Conservation (phyloP, 2,888 invertebrate species). For the Baronia brevicornis region DNA sequence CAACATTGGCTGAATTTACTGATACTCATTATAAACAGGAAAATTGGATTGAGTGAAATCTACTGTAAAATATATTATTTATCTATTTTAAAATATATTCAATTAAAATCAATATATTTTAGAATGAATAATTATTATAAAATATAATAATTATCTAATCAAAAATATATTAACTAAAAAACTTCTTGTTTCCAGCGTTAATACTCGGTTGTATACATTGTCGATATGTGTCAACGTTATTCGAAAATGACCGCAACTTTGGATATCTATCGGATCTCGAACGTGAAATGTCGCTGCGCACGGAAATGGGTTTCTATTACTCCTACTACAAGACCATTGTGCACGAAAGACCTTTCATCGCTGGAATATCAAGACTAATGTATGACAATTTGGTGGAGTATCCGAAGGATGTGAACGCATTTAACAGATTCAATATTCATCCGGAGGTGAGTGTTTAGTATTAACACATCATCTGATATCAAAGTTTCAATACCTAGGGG, state of each 20-base stretch:
- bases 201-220: conserved; percentile 76
- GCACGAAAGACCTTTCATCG: conserved; percentile 77
- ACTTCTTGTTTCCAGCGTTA: conserved; percentile 64
- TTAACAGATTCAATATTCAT: conserved; percentile 87
- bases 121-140: no score
- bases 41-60: no score
- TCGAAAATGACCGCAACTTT: conserved; percentile 90
- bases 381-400: conserved; percentile 87
- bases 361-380: conserved; percentile 78
- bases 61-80: no score
- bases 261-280: conserved; percentile 88
- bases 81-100: no score
- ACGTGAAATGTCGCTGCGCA: conserved; percentile 88
- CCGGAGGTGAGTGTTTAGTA: conserved; percentile 80
- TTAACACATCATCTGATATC: no score
- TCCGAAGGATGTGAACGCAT: conserved; percentile 86
- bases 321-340: conserved; percentile 90
- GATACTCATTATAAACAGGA: no score
- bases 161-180: no score
- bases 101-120: no score
- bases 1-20: no score
- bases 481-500: no score
- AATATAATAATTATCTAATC: no score
- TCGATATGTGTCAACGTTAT: conserved; percentile 81
- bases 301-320: conserved; percentile 94